phyloP scores from a whole-genome alignment of 2,888 invertebrate species.

The Heliconius aoede region DNA sequence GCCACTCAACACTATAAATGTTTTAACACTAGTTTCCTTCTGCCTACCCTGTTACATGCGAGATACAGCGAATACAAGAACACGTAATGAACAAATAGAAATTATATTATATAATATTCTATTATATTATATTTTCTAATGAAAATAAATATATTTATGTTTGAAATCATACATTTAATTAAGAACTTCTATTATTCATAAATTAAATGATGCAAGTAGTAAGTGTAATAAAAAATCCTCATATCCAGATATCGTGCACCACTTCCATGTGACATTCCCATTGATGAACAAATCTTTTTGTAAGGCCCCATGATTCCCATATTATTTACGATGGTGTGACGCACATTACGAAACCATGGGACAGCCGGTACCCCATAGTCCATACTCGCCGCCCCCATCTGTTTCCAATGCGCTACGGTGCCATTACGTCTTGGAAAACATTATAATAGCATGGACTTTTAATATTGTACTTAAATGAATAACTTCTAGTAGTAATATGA shows the following conservation, averaged over 20 bases:
- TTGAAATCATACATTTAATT: too few relatives aligned
- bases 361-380: slow-evolving; percentile 67
- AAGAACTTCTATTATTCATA: background rate
- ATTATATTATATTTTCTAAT: too few relatives aligned
- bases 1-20: too few relatives aligned
- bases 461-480: background rate
- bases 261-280: background rate
- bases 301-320: slow-evolving; percentile 24
- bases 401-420: slow-evolving; percentile 55
- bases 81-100: too few relatives aligned
- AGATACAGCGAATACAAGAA: too few relatives aligned
- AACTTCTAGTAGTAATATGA: too few relatives aligned
- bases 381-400: slow-evolving; percentile 71
- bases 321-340: slow-evolving; percentile 56
- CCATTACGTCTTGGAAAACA: slow-evolving; percentile 60
- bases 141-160: too few relatives aligned
- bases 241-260: background rate
- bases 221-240: background rate
- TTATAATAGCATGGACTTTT: slow-evolving; percentile 61
- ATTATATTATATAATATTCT: too few relatives aligned
- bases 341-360: slow-evolving; percentile 62
- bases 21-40: too few relatives aligned
- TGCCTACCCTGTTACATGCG: too few relatives aligned
- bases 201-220: too few relatives aligned
- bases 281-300: slow-evolving; percentile 27